Base-by-base conservation (phyloP, 2,888 invertebrate genomes). In the Cistogaster globosa region DNA sequence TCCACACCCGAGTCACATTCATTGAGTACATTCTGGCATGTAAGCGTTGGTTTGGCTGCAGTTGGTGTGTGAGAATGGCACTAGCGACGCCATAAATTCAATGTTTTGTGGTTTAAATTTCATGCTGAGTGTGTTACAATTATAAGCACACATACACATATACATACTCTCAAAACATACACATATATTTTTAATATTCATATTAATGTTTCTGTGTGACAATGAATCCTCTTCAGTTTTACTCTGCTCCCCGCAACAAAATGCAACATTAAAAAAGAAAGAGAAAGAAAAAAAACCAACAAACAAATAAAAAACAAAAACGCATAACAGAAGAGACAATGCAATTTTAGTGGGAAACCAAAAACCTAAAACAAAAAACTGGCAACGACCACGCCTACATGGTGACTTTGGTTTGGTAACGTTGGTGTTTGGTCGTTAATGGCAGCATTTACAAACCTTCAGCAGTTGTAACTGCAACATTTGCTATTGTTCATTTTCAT, bases 31-130 rank as follows among this genome's bases (percentile, higher is more conserved):
- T 67, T 68, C 55, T 84, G 69, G 72, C 76, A 72, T 80, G 75
- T 65, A 74, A 67, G 63, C 58, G 48, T 42, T 80, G 74, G 67
- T 58, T 75, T 71, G 83, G 63, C 75, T 69, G 45, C 63, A 51
- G 57, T 71, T 68, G 72, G 77, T 78, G 22, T 78, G 63, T 77
- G 48, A 63, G 58, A 63, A 69, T 69, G 79, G 63, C 69, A 81
- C 81, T 63, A 71, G 76, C 45, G 63, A 85, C 71, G 82, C 85
- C 85, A 85, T 85, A 85, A 85, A 85, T 85, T 85, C 85, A 85
- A 85, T 82, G 85, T 85, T 85, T 79, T 85, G 85, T 85, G 85
- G 85, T 85, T 85, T 79, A 71, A 85, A 82, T 85, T 79, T 85
- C 85, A 82, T 79, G 82, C 85, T 85, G 85, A 82, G 85, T 85